phyloP scores from a whole-genome alignment of 1,140 invertebrate species.

The Harpegnathos saltator region DNA sequence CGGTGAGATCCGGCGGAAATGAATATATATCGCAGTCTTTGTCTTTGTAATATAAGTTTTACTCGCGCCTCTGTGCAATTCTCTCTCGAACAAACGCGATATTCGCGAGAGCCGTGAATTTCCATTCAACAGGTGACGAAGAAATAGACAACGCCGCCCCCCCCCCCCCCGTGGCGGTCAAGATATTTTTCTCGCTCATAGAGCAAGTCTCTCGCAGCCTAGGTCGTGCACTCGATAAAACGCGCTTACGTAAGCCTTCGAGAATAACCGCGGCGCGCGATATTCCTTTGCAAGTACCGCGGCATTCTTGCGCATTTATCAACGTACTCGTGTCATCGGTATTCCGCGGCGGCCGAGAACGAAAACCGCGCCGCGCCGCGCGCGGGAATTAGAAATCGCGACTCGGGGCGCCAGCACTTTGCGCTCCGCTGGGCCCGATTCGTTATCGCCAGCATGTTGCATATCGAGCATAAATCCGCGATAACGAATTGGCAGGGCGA shows the following conservation, averaged over 20 bases:
- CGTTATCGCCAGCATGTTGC: neutral
- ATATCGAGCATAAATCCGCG: conserved; percentile 16
- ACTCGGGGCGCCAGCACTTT: neutral
- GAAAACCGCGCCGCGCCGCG: neutral
- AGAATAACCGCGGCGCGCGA: conserved; percentile 39
- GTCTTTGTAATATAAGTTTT: too few species aligned
- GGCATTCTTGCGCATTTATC: conserved; percentile 4
- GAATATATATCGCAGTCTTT: too few species aligned
- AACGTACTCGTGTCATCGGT: conserved; percentile 18
- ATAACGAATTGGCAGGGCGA: conserved; percentile 10
- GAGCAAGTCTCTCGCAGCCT: conserved; percentile 29
- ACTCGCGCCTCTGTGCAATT: too few species aligned
- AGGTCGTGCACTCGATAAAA: conserved; percentile 53
- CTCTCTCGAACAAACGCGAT: too few species aligned
- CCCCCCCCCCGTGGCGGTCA: too few species aligned
- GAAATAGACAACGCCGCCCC: too few species aligned
- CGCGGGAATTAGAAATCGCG: too few species aligned
- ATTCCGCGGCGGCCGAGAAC: neutral
- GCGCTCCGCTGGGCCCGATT: neutral
- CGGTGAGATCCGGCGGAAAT: too few species aligned
- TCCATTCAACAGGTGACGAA: neutral
- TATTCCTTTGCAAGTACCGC: conserved; percentile 9
- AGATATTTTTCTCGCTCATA: neutral
- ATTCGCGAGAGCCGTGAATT: too few species aligned
- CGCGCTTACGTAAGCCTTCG: conserved; percentile 43